Base-by-base conservation (phyloP, 2,113 vertebrate species). In the Leptobrachium ailaonicum region DNA sequence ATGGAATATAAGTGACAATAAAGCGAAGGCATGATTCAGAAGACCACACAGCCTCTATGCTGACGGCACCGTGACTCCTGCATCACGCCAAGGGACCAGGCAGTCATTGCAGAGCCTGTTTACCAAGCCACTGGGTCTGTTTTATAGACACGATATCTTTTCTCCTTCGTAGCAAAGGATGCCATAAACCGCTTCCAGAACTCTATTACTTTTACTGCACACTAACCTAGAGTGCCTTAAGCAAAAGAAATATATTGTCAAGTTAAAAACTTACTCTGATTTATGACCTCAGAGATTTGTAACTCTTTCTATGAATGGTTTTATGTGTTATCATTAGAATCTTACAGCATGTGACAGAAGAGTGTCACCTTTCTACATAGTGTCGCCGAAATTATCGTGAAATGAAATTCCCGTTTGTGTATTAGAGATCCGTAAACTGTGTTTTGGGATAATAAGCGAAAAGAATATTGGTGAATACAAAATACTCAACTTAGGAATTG, bases 141-240 rank as follows among this genome's bases (percentile, higher is more conserved):
- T 71, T 63, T 82, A 43, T 67, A 73, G 62, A 77, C 67, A 1
- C 60, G 45, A 0, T 70, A 1, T 58, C 43, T 45, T 69, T 77
- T 77, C 54, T 60, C 74, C 47, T 45, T 73, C 4, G 69, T 63
- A 42, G 20, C 45, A 2, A 53, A 73, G 58, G 66, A 68, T 69
- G 62, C 47, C 41, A 80, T 82, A 77, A 71, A 80, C 79, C 82
- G 72, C 75, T 73, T 80, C 76, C 72, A 80, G 64, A 77, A 82
- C 68, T 71, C 77, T 74, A 80, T 80, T 7, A 71, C 0, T 70
- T 82, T 79, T 85, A 80, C 67, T 84, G 74, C 54, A n/a, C 11
- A 45, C 20, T 83, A 74, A 70, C 73, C 5, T 1, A 84, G 14
- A 3, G 72, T 67, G 71, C 83, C 83, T 84, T 41, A 76, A 72